Evolutionary conservation across 2,797 vertebrate species (phyloP), one percentile per base, ranked within the genome.

Genomic region (Kryptolebias ocellatus): DNA sequence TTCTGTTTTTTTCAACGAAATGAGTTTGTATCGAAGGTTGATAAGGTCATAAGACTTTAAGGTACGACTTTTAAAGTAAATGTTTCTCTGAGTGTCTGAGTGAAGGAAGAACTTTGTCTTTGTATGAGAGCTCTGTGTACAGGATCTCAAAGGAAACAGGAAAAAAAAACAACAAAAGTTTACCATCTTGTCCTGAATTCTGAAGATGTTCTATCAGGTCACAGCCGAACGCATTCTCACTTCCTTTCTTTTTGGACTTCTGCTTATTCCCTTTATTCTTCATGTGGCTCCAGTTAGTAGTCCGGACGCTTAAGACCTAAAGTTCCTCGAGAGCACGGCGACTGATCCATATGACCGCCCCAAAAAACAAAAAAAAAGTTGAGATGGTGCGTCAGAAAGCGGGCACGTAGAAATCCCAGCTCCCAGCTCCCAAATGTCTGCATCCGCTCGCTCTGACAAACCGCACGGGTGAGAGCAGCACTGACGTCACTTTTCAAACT

Each of bases 231-330:
- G 93, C 96, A 81, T 96, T 94, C 53, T 95, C 92, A 74, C 92
- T 95, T 92, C 96, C 96, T 94, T 97, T 99, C 92, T 95, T 96
- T 92, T 97, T 99, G 89, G 94, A 89, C 92, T 97, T 98, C 93
- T 94, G 95, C 92, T 99, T 99, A 75, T 95, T 95, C 87, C 95
- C 95, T 95, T 98, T 99, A 95, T 99, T 99, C 98, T 98, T 99
- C 98, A 99, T 98, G 95, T 96, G 96, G 89, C 83, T 91, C 90
- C 91, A 80, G 75, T 92, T 85, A 88, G 63, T 87, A 37, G 86
- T 93, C 89, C 90, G 84, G 85, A 64, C 46, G 74, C 80, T 87
- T 78, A 77, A 84, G 84, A 84, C 44, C 77, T 88, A 84, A 72
- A 28, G 81, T 78, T 84, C 83, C 83, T 77, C 76, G 79, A 79